Base-by-base conservation (phyloP, 2,888 invertebrate species). In the Pollenia labialis region DNA sequence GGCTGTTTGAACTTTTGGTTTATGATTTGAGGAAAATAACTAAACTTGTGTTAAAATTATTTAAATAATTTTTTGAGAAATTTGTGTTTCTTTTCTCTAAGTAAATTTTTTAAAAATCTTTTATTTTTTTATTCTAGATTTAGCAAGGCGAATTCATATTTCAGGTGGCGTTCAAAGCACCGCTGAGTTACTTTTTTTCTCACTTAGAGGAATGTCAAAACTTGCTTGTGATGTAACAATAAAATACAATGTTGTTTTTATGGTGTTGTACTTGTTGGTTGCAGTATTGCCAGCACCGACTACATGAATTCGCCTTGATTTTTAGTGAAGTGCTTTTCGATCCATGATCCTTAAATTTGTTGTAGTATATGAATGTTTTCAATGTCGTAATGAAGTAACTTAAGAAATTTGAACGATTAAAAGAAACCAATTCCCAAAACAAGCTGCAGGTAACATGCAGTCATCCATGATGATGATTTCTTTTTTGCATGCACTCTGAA, bases 361-460 rank as follows among this genome's bases (percentile, higher is more conserved):
- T 2, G 8, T 16, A 32, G 7, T 60, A 62, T 9, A 44, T 81
- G 52, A 52, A 50, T 69, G 74, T 60, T 68, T 48, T 56, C n/a
- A 50, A 81, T 81, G 74, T 40, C 42, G 11, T 50, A n/a, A 66
- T 81, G 81, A 74, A 42, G 54, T 3, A 83, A 83, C 40, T 71
- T 83, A 76, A 71, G 46, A 83, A 62, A n/a, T 56, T 23, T 76
- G 9, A 76, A 40, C 11, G 16, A 58, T 48, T 40, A 56, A 75
- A n/a, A 52, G 32, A n/a, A 40, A 68, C 52, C 52, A 79, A 85
- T 79, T 66, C 44, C 48, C 14, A 72, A 60, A 77, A 83, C 4
- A 80, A 85, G 84, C 84, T 62, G 68, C 79, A 80, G 11, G 11
- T 74, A 48, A 54, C 84, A 79, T 84, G 84, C 84, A 60, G 50